Conservation (phyloP, 2,113 vertebrate species). For the Pandion haliaetus region DNA sequence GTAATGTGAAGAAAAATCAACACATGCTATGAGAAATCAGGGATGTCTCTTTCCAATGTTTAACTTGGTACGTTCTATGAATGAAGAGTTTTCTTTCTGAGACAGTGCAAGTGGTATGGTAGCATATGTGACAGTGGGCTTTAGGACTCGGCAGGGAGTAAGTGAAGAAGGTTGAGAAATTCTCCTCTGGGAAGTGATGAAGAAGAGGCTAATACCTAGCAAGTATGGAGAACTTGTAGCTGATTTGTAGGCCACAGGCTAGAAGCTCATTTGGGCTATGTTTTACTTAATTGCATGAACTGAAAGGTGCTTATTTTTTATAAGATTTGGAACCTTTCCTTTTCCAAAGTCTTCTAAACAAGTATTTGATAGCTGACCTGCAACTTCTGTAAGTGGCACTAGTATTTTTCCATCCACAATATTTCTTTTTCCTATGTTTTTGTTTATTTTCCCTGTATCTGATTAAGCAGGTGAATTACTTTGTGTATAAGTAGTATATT, state of each 20-base stretch:
- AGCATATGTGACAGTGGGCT: not conserved
- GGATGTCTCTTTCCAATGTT: not conserved
- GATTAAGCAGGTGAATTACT: not conserved
- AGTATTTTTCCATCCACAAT: not conserved
- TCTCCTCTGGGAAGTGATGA: not conserved
- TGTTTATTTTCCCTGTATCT: not conserved
- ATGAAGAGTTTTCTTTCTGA: not conserved
- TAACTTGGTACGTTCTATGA: not conserved
- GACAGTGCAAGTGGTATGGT: not conserved
- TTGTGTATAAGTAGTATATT: not conserved
- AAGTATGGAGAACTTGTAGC: not conserved
- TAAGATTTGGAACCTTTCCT: not conserved
- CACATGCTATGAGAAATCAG: not conserved
- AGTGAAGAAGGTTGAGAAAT: not conserved
- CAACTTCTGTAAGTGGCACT: not conserved
- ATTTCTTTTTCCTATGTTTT: not conserved
- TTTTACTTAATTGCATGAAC: not conserved
- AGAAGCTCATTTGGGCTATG: not conserved
- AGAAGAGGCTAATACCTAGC: not conserved
- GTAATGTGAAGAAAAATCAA: constrained; percentile 31
- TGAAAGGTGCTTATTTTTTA: not conserved
- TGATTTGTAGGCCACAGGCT: not conserved
- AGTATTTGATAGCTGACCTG: not conserved
- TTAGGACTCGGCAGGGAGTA: not conserved
- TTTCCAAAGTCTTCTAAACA: not conserved